A percentile compares a stretch with the other conserved stretches of the same genome.
These are phyloP conservation scores for Isichthys henryi DNA, from an alignment of 2,113 vertebrate species.

Conservation along the genomic window DNA sequence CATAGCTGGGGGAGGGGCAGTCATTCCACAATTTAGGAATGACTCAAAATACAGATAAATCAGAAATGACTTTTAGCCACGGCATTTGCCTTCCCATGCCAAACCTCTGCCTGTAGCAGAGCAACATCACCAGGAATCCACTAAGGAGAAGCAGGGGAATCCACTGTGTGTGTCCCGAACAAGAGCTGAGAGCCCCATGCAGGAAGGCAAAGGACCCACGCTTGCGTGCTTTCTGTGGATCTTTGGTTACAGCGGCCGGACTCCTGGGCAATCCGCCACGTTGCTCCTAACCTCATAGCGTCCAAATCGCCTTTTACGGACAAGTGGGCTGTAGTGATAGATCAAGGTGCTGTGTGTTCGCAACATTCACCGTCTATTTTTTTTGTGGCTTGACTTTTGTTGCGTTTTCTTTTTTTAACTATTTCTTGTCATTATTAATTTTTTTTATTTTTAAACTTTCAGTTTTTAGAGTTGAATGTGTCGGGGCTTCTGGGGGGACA, in stretches of 20 bases:
- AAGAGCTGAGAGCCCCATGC: not conserved
- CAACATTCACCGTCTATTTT: not conserved
- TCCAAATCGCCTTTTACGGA: constrained; percentile 21
- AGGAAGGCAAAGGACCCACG: constrained; percentile 25
- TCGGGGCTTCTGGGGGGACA: not conserved
- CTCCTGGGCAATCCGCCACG: not conserved
- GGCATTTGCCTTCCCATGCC: not conserved
- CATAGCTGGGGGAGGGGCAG: not conserved
- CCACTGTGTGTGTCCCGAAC: not conserved
- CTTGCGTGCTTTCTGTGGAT: constrained; percentile 31
- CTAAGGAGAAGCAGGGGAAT: not conserved
- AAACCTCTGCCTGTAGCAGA: not conserved
- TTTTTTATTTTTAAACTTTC: constrained; percentile 11
- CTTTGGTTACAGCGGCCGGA: constrained; percentile 54
- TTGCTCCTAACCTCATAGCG: not conserved
- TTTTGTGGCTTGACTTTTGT: not conserved
- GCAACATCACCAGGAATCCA: not conserved
- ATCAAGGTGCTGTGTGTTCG: constrained; percentile 6
- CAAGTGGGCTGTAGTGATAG: constrained; percentile 46
- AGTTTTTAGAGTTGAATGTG: constrained; percentile 7
- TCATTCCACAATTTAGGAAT: not conserved
- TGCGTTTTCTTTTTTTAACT: not conserved
- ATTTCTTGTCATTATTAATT: not conserved
- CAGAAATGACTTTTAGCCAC: not conserved
- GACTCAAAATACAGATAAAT: not conserved